Base-by-base conservation (phyloP, 1,140 invertebrate species). In the Atopsyche davidsoni region DNA sequence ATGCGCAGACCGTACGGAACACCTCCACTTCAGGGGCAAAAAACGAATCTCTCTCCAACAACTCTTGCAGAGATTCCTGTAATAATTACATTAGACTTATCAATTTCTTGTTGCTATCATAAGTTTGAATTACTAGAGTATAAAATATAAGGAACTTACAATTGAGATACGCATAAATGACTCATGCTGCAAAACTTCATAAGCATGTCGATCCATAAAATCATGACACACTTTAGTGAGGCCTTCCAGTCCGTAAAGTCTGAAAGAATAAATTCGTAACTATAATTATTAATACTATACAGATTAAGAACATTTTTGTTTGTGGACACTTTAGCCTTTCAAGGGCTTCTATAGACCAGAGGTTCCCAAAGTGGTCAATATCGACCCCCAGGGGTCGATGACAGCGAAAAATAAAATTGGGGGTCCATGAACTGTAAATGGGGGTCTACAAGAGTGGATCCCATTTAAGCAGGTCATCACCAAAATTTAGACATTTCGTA, bases 21-120 rank as follows among this genome's bases (percentile, higher is more conserved):
- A 99, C 96, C 60, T 97, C 86, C 18, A 95, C 88, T 74, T 99
- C 96, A 3, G 86, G 82, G 0, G 91, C 93, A 76, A 89, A 98
- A 72, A 98, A 98, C 1, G 94, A 97, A 71, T 98, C 89, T 41
- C 94, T 75, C 39, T 83, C 79, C 25, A 98, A 77, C n/a, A 98
- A 75, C 63, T 91, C 86, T 59, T 83, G 82, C 14, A 93, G 64
- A 2, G 87, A 86, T 62, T 78, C 77, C 76, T 87, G 52, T 60
- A 46, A 58, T 51, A 11, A 25, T 17, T 36, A 40, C 24, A 4
- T 40, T 17, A 35, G 11, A n/a, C 11, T 18, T 4, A 9, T 10
- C 4, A 47, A 7, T 16, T 38, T 47, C 17, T 14, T 25, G 17
- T 38, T 13, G 35, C 6, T 13, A n/a, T n/a, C n/a, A 36, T 36